Percentiles rank a stretch among this genome's conserved stretches.
phyloP scores from a whole-genome alignment of 2,113 vertebrate species.

The Panthera tigris region DNA sequence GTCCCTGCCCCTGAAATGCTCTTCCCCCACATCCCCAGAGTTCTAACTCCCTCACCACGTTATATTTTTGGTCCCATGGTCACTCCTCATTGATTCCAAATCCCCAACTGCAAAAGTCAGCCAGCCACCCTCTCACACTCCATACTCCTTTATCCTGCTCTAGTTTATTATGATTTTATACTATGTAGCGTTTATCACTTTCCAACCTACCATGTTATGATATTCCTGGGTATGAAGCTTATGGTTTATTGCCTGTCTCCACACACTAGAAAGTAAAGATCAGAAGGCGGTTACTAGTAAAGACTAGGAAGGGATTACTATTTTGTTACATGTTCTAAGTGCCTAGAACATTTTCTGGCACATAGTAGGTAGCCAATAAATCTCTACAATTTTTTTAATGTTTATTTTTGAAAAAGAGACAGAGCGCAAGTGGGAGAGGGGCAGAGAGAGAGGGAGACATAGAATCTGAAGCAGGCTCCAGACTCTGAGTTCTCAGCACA shows the following conservation, averaged over 20 bases:
- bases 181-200: neutral
- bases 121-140: neutral
- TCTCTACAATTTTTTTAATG: neutral
- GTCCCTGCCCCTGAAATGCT: neutral
- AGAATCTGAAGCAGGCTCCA: too few relatives aligned
- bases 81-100: neutral
- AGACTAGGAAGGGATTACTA: neutral
- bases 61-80: neutral
- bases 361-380: neutral
- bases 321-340: neutral
- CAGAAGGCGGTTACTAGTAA: too few relatives aligned
- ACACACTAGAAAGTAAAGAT: neutral
- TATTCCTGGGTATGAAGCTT: neutral
- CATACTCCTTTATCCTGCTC: neutral
- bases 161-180: neutral
- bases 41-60: neutral
- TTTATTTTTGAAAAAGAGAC: too few relatives aligned
- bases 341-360: neutral
- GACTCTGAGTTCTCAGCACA: too few relatives aligned
- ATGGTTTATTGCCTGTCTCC: neutral
- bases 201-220: neutral
- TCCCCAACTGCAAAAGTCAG: neutral
- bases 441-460: too few relatives aligned
- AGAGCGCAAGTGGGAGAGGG: too few relatives aligned
- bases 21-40: neutral